These are phyloP conservation scores for Balanococcus diminutus DNA, from an alignment of 2,888 invertebrate species.

Conservation along the genomic window DNA sequence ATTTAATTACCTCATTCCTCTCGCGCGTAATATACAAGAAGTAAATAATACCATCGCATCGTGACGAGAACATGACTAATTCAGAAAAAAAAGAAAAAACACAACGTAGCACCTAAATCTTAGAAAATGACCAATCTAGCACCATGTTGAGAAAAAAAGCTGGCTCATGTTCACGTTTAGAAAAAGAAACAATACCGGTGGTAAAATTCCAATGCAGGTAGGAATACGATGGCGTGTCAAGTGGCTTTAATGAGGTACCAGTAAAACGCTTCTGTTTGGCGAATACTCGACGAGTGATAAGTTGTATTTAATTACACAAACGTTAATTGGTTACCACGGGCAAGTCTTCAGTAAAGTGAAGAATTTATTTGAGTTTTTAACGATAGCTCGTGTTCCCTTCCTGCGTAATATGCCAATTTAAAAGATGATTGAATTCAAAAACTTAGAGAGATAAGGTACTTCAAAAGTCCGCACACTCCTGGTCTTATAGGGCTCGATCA, in stretches of 20 bases:
- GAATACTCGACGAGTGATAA: constrained; percentile 9
- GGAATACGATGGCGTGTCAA: not conserved
- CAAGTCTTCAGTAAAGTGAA: not conserved
- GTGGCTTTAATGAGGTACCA: not conserved
- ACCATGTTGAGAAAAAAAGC: not conserved
- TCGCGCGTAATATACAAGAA: not conserved
- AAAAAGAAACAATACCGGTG: not conserved
- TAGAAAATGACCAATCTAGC: not conserved
- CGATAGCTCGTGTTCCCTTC: not conserved
- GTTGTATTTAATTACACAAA: not conserved
- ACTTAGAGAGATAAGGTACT: too few species aligned
- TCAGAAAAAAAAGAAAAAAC: not conserved
- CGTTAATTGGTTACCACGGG: not conserved
- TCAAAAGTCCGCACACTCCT: too few species aligned
- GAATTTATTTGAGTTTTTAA: not conserved
- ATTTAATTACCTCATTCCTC: not conserved
- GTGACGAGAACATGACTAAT: not conserved
- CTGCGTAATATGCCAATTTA: not conserved
- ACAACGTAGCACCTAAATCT: not conserved
- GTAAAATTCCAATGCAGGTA: not conserved
- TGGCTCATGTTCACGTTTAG: not conserved
- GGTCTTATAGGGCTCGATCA: too few species aligned
- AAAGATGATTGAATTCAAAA: not conserved
- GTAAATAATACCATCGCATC: not conserved
- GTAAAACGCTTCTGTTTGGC: constrained; percentile 11